Evolutionary conservation across 2,113 vertebrate genomes (phyloP), one percentile per base, ranked within the genome.

Genomic region (Nestor notabilis): DNA sequence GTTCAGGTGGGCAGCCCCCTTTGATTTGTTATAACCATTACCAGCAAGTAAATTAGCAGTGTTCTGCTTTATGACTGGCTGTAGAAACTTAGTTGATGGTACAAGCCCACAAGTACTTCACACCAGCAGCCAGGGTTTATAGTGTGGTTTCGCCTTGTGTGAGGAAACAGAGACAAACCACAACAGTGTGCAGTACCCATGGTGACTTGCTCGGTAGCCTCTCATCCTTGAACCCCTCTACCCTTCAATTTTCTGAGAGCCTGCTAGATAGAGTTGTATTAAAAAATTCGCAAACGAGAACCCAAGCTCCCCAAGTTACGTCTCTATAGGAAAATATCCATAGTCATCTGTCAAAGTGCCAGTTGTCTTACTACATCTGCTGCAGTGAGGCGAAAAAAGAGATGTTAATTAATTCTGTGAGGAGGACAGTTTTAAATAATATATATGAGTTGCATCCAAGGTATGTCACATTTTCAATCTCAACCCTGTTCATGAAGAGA

Each of bases 61-160:
- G 31, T 97, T 97, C 97, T 96, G 97, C 96, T 97, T 97, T 97
- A 96, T 87, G 93, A 92, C 93, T 85, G 89, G 82, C 95, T 97
- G 96, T 97, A 96, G 97, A 98, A 98, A 97, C 97, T 97, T 95
- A 94, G 96, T 95, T 96, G 97, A 92, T 97, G 96, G 87, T 87
- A 89, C 95, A 96, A 93, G 18, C 50, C 47, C 70, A 33, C 12
- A 29, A 37, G 50, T 24, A 21, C 70, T 72, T 50, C 50, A 13
- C 11, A 61, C 60, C 75, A 3, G 37, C 61, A 68, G n/a, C 31
- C 4, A 0, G 17, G 6, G 15, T 39, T 68, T 19, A 5, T 3
- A 1, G 11, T 1, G 7, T 4, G 1, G 49, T 76, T 76, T 39
- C 43, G 29, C n/a, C 46, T 31, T 20, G 2, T 15, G 27, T 31